Evolutionary conservation across 2,888 invertebrate species (phyloP).

Genomic region (Acanthosoma haemorrhoidale): DNA sequence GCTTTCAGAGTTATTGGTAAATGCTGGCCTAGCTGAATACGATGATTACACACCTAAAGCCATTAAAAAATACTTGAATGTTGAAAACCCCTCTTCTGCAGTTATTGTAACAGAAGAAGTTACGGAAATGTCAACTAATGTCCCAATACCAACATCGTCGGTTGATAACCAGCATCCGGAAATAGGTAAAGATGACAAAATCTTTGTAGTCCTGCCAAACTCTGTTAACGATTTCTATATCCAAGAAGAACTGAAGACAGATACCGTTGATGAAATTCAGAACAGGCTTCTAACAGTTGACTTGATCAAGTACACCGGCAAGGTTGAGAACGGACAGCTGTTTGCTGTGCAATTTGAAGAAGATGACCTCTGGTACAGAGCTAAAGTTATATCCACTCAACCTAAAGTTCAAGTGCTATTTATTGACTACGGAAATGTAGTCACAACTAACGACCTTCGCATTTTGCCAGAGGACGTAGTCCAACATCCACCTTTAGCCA

Average conservation of each 20-base stretch:
- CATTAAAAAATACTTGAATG: not conserved
- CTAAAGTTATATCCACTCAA: constrained; percentile 47
- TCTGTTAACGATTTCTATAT: constrained; percentile 69
- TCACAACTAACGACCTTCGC: constrained; percentile 56
- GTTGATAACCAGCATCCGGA: not conserved
- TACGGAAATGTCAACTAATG: not conserved
- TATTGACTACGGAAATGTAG: constrained; percentile 64
- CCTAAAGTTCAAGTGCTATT: constrained; percentile 57
- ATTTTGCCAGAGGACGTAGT: constrained; percentile 58
- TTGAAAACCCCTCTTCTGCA: not conserved
- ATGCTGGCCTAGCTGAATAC: constrained; percentile 25
- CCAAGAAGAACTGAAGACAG: constrained; percentile 48
- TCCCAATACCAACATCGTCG: too few species aligned
- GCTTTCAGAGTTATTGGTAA: constrained; percentile 28
- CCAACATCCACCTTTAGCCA: constrained; percentile 55
- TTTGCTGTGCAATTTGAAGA: constrained; percentile 47
- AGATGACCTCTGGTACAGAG: constrained; percentile 63
- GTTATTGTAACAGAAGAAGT: too few species aligned
- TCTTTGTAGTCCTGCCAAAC: constrained; percentile 62
- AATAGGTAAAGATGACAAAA: constrained; percentile 43
- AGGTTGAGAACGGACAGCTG: constrained; percentile 45
- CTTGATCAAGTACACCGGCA: constrained; percentile 48
- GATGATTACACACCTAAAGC: not conserved
- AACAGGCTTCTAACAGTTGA: constrained; percentile 54
- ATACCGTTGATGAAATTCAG: constrained; percentile 53